Conservation (phyloP, 2,888 invertebrate species). For the Meteorus cinctellus region DNA sequence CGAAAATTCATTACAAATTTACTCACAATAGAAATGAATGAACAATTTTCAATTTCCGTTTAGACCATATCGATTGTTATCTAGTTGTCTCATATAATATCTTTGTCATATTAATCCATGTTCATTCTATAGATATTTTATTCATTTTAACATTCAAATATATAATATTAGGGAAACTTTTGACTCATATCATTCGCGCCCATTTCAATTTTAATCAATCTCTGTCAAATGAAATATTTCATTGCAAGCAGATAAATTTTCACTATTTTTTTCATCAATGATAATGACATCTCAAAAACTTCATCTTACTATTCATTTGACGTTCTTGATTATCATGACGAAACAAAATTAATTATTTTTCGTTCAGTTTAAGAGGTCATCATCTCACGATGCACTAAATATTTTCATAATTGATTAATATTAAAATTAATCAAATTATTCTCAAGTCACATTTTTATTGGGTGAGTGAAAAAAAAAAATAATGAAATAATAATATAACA, state of each 20-base stretch:
- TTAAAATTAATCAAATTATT: constrained; percentile 51
- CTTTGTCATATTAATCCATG: constrained; percentile 56
- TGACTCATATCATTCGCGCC: constrained; percentile 68
- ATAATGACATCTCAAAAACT: background rate
- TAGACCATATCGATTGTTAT: background rate
- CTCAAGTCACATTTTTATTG: background rate
- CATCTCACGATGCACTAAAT: constrained; percentile 20
- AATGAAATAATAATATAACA: background rate
- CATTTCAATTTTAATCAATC: constrained; percentile 46
- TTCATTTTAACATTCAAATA: constrained; percentile 66
- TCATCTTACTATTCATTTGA: background rate
- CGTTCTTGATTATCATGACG: background rate
- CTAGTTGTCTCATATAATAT: constrained; percentile 51
- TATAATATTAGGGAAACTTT: constrained; percentile 67
- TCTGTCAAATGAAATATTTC: constrained; percentile 35
- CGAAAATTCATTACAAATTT: background rate
- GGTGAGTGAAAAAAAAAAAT: background rate
- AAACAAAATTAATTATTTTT: background rate
- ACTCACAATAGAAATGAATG: background rate
- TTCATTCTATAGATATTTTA: constrained; percentile 60
- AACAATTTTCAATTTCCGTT: background rate
- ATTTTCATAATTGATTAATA: constrained; percentile 39
- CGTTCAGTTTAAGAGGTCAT: background rate
- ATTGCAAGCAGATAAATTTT: constrained; percentile 27
- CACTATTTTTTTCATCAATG: background rate